Conservation (phyloP, 2,797 vertebrate species). For the Phalloptychus januarius region DNA sequence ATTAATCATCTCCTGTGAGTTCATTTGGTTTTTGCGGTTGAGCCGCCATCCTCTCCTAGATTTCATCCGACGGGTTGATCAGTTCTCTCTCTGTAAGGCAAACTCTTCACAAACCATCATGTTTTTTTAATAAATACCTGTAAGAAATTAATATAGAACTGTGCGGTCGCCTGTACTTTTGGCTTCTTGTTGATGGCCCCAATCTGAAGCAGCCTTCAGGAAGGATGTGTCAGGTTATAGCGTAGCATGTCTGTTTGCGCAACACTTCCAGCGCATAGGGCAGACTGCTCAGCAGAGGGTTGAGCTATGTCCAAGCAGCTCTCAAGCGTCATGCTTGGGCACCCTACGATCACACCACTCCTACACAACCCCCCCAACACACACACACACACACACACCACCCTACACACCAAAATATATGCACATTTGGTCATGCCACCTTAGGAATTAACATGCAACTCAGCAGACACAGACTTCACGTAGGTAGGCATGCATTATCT, state of each 20-base stretch:
- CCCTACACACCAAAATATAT: slow-evolving; percentile 34
- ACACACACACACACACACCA: slow-evolving; percentile 28
- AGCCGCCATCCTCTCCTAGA: not conserved
- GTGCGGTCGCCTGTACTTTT: not conserved
- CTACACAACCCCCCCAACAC: slow-evolving; percentile 67
- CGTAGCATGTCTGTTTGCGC: slow-evolving; percentile 52
- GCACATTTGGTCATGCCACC: slow-evolving; percentile 50
- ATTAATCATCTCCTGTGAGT: not conserved
- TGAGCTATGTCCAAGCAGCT: slow-evolving; percentile 64
- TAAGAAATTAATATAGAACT: not conserved
- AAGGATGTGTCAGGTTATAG: slow-evolving; percentile 64
- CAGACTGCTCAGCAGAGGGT: slow-evolving; percentile 55
- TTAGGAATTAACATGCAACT: slow-evolving; percentile 42
- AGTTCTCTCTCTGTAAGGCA: not conserved
- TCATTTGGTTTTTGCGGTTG: not conserved
- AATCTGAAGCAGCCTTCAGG: slow-evolving; percentile 28
- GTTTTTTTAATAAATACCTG: not conserved
- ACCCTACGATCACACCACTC: slow-evolving; percentile 69
- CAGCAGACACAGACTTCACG: slow-evolving; percentile 46
- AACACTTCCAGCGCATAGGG: slow-evolving; percentile 45
- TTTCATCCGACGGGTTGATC: not conserved
- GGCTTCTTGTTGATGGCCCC: slow-evolving; percentile 31
- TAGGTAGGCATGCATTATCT: slow-evolving; percentile 33
- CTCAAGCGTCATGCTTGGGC: slow-evolving; percentile 62
- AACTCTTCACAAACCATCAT: not conserved